Base-by-base conservation (phyloP, 37 sponge, comb jelly and placozoan species). In the Cladorhizidae sp. region DNA sequence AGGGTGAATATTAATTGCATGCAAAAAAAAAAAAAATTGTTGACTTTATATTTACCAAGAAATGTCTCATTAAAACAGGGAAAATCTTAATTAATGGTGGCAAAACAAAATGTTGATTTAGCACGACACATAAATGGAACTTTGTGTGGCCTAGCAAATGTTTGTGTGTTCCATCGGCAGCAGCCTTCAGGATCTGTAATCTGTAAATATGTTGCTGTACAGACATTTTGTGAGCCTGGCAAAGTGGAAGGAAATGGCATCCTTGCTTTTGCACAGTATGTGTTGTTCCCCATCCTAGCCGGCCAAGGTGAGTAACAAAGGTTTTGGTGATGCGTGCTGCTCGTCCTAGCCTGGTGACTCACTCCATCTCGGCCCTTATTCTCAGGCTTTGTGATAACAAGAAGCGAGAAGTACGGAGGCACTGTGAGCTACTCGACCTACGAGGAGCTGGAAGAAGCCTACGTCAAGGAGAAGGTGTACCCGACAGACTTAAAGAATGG, bases 161-260 rank as follows among this genome's bases (percentile, higher is more conserved):
- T n/a, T n/a, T n/a, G n/a, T n/a, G n/a, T n/a, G n/a, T n/a, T n/a
- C n/a, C n/a, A n/a, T n/a, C n/a, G n/a, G n/a, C n/a, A n/a, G n/a
- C n/a, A n/a, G n/a, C n/a, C n/a, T n/a, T n/a, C n/a, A n/a, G n/a
- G n/a, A n/a, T n/a, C n/a, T n/a, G n/a, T n/a, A n/a, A n/a, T n/a
- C n/a, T n/a, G n/a, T n/a, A n/a, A n/a, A n/a, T n/a, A 8, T 51
- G 51, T 50, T 17, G 6, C 71, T 52, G 20, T 7, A 14, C 58
- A 94, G 86, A 92, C 94, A 21, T 98, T 93, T 86, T 95, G 96
- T 84, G 96, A 98, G 69, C 92, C 93, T 25, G 99, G 96, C 1
- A 89, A 91, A 20, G 88, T 93, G 40, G 76, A 82, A 23, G 92
- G 83, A 33, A 98, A 98, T 75, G 99, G 96, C 21, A 76, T 94